Base-by-base conservation (phyloP, 2,888 invertebrate genomes). In the Orthosia cruda region DNA sequence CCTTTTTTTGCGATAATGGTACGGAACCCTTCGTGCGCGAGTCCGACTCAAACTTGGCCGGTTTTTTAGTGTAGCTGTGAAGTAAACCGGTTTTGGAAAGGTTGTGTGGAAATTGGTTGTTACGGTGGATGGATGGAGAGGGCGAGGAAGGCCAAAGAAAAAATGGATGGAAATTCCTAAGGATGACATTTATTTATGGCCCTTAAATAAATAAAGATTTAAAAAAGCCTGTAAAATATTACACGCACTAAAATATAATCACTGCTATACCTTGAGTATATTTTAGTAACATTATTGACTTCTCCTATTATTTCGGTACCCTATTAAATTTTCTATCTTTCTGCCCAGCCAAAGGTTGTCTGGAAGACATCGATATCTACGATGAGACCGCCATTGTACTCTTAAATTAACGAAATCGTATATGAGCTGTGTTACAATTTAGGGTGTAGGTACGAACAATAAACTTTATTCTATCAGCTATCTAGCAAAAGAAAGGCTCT, bases 301-400 rank as follows among this genome's bases (percentile, higher is more conserved):
- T 67, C 4, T 11, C 16, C 23, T 47, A 23, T 69, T 78, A 75
- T 23, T 74, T 47, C n/a, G 13, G 16, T n/a, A 68, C 45, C 47
- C n/a, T 70, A 59, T 52, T 69, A 40, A 26, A 58, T 45, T 57
- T 57, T 65, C 20, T 18, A 69, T 58, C 4, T 32, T 71, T 47
- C 47, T 40, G 23, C n/a, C 23, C 18, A 75, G 15, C 20, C 40
- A 20, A 52, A 75, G 75, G 59, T 73, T 72, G 47, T 49, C 49
- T 63, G 12, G 32, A n/a, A 32, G 32, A 49, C 16, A 23, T 45
- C 11, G 62, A 11, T 50, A 26, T 40, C 45, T 52, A 23, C 23
- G 32, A 40, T 20, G 3, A 72, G 32, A 20, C 23, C 23, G 18
- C 32, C 47, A 54, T 54, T 61, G 23, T 73, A 49, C 23, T 32